Conservation (phyloP, 2,113 vertebrate genomes). For the Balaenoptera acutorostrata region DNA sequence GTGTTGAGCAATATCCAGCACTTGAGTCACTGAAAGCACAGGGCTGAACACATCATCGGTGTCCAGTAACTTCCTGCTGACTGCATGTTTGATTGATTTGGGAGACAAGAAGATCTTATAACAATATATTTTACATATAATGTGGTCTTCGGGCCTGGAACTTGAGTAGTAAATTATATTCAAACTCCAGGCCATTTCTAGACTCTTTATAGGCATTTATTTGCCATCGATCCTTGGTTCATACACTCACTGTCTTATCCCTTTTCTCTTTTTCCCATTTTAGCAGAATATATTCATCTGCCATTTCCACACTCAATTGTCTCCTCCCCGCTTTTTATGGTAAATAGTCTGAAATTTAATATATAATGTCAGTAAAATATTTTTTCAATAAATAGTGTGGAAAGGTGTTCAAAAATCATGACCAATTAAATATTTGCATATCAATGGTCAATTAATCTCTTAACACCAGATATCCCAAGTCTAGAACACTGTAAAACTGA, state of each 20-base stretch:
- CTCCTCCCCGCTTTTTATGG: background rate
- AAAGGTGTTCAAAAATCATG: background rate
- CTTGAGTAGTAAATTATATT: background rate
- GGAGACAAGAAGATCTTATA: background rate
- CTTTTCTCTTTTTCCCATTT: constrained; percentile 17
- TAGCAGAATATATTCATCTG: background rate
- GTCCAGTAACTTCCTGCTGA: background rate
- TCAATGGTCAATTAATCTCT: background rate
- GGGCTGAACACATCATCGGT: background rate
- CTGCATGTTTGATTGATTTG: background rate
- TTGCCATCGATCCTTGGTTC: background rate
- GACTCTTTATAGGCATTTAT: background rate
- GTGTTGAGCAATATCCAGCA: background rate
- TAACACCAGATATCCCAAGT: background rate
- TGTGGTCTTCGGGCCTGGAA: background rate
- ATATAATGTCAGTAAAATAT: background rate
- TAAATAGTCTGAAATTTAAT: constrained; percentile 27
- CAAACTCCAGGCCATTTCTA: background rate
- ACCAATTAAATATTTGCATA: constrained; percentile 12
- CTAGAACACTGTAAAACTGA: background rate
- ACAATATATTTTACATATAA: background rate
- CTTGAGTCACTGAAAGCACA: background rate
- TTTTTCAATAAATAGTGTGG: background rate
- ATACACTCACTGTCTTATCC: background rate
- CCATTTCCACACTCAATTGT: background rate